Evolutionary conservation across 1,140 invertebrate genomes (phyloP).

Genomic region (Panagrolaimus sp.): DNA sequence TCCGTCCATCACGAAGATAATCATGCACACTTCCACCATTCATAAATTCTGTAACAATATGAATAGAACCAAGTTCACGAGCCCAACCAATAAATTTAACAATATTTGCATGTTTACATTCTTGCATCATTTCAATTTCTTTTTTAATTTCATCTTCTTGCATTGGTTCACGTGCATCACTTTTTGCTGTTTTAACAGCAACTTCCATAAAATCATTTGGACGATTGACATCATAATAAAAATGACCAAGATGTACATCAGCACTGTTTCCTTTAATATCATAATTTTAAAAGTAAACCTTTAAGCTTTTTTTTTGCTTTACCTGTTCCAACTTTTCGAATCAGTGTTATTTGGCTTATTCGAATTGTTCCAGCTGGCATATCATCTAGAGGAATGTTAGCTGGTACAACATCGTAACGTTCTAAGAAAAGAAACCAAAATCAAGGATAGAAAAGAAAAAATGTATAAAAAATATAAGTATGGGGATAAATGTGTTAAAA

Average conservation of each 20-base stretch:
- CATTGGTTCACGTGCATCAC: background rate
- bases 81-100: background rate
- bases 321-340: too few species aligned
- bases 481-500: too few species aligned
- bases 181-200: background rate
- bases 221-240: background rate
- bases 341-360: too few species aligned
- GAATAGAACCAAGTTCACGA: background rate
- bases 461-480: too few species aligned
- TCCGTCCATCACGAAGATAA: conserved; percentile 16
- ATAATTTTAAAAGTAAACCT: too few species aligned
- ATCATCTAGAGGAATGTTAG: too few species aligned
- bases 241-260: background rate
- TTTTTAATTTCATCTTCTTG: background rate
- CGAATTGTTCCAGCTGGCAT: too few species aligned
- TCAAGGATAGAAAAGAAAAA: too few species aligned
- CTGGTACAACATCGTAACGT: too few species aligned
- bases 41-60: conserved; percentile 38
- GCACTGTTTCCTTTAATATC: too few species aligned
- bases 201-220: background rate
- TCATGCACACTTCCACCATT: conserved; percentile 31
- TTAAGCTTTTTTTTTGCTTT: too few species aligned
- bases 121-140: background rate
- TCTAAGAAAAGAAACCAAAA: too few species aligned
- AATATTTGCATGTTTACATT: background rate